Conservation (phyloP, 2,888 invertebrate genomes). For the Phasia obesa region DNA sequence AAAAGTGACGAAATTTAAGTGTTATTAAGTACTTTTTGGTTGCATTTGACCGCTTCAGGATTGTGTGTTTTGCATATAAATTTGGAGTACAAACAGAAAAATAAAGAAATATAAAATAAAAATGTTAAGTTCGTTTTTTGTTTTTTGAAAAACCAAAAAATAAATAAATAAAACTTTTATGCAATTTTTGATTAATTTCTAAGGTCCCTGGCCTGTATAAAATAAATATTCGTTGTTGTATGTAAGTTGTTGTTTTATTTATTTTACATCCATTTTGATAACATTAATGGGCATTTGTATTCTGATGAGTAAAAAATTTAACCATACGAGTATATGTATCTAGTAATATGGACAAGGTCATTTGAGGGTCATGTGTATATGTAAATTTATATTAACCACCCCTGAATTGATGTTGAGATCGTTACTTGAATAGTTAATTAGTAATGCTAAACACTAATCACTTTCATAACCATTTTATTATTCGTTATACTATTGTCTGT, state of each 20-base stretch:
- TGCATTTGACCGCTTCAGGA: slow-evolving; percentile 50
- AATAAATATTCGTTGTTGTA: not conserved
- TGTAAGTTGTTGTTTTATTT: slow-evolving; percentile 3
- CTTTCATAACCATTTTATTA: not conserved
- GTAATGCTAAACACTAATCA: slow-evolving; percentile 31
- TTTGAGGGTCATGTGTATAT: slow-evolving; percentile 43
- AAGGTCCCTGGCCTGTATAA: slow-evolving; percentile 59
- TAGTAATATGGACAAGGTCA: slow-evolving; percentile 57
- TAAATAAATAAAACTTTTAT: slow-evolving; percentile 32
- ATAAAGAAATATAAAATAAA: slow-evolving; percentile 4
- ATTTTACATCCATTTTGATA: slow-evolving; percentile 37
- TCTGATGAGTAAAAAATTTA: slow-evolving; percentile 35
- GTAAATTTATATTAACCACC: slow-evolving; percentile 17
- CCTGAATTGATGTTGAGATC: slow-evolving; percentile 31
- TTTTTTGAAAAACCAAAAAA: slow-evolving; percentile 1
- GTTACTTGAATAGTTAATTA: slow-evolving; percentile 66
- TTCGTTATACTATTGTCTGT: slow-evolving; percentile 13
- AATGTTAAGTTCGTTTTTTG: not conserved
- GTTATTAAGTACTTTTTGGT: slow-evolving; percentile 5
- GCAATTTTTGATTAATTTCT: slow-evolving; percentile 41
- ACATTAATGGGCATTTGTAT: slow-evolving; percentile 55
- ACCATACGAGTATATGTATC: not conserved
- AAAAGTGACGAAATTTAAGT: slow-evolving; percentile 46
- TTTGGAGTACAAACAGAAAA: not conserved
- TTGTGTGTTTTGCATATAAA: slow-evolving; percentile 64